Evolutionary conservation across 2,888 invertebrate genomes (phyloP), one percentile per base, ranked within the genome.

Genomic region (Byasa hedistus): DNA sequence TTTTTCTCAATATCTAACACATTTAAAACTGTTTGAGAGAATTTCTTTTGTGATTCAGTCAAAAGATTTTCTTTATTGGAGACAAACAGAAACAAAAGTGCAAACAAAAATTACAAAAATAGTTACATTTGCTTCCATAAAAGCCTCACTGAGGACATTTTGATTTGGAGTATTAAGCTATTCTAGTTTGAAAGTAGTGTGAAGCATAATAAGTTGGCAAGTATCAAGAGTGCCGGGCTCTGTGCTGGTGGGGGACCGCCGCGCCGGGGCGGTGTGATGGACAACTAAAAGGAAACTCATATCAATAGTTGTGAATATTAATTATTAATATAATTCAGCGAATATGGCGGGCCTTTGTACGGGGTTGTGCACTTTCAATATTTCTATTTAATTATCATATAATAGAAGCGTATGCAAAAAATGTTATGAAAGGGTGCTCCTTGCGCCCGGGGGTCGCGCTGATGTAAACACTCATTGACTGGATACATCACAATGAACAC

Each of bases 281-380:
- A 89, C 89, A 83, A 75, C 77, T 87, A 84, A 90, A 87, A 83
- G 84, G 84, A 84, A 83, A 81, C 79, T 83, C 80, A 80, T 80
- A 80, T 84, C 79, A 80, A 85, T 81, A 79, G 79, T 76, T 78
- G 83, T 87, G 87, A 86, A 89, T 89, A 89, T 87, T 89, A 87
- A 89, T 89, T 88, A 85, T 81, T 78, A 81, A 75, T 75, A 74
- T 81, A 81, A 80, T 77, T 74, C 73, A 73, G 66, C 65, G 74
- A 81, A 79, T 80, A 79, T 79, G 80, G n/a, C 59, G 71, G 76
- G 52, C 62, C 67, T 65, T 74, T 75, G 72, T 72, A 64, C 69
- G 60, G 36, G 54, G 73, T 68, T 75, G 76, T 75, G 76, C 76
- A 71, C 70, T 75, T 74, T 70, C 72, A 70, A 70, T 70, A 69